Evolutionary conservation across 2,888 invertebrate species (phyloP), one percentile per base, ranked within the genome.

Genomic region (Tortrix viridana): DNA sequence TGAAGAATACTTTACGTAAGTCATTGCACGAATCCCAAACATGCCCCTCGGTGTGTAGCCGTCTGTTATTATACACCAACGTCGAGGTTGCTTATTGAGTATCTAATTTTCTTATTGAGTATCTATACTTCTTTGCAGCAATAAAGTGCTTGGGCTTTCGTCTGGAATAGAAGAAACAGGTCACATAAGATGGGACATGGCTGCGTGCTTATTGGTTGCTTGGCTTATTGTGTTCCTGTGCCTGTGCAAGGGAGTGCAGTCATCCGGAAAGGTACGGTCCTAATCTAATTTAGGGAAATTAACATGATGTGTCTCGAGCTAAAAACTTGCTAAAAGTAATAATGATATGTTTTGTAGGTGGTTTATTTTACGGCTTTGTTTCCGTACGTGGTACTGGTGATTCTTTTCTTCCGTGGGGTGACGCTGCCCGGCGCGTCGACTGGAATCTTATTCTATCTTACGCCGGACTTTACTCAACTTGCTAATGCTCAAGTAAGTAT

Each of bases 141-240:
- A 94, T 74, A 90, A 95, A 80, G 95, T 95, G 38, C 85, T 95
- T 67, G 94, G 94, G 16, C 82, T 96, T 67, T 96, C 96, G n/a
- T 88, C 93, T 37, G 96, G 96, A 65, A 95, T 96, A 70, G 95
- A 95, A 79, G 95, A 95, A 70, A 95, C 94, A 1, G 95, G 95
- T 22, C 91, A 92, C 66, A 92, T 95, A 65, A 93, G 94, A 66
- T 93, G 94, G 86, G 94, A 95, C 61, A 93, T 97, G 88, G 96
- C 96, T 3, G 85, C 94, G 3, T 96, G 96, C 79, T 92, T 97
- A 12, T 89, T 96, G 1, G 89, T 95, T 58, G 96, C 96, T 60
- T 97, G 97, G 97, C 79, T 94, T 58, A 95, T 96, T 69, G 96
- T 96, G 20, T 96, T 96, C 76, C 90, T 96, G 48, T 96, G 96